phyloP scores from a whole-genome alignment of 2,113 vertebrate genomes.

The Cariama cristata region DNA sequence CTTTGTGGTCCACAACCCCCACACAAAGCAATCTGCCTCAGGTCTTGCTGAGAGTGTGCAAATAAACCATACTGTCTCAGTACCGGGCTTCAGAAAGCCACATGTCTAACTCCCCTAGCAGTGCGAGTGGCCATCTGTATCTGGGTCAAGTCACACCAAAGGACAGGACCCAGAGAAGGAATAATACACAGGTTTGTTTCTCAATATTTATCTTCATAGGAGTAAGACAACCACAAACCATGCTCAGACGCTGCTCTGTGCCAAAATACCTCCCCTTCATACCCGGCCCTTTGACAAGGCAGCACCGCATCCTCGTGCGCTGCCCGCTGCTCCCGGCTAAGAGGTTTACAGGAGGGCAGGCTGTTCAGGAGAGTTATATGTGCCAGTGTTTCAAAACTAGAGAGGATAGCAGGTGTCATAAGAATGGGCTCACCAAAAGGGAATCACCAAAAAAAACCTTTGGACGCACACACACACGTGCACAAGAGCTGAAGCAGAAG shows the following conservation, averaged over 20 bases:
- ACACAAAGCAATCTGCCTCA: constrained; percentile 4
- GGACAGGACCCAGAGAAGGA: not conserved
- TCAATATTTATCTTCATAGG: not conserved
- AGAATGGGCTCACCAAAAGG: not conserved
- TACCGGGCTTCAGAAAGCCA: not conserved
- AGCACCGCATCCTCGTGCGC: accelerated
- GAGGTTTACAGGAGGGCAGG: not conserved
- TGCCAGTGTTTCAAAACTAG: not conserved
- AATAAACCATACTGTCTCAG: not conserved
- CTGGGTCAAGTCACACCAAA: not conserved
- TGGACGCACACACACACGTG: no score
- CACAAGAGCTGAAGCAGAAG: not conserved
- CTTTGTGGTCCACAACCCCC: not conserved
- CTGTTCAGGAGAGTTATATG: accelerated
- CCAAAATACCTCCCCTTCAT: not conserved
- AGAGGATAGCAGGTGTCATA: not conserved
- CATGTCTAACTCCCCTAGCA: not conserved
- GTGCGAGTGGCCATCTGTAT: not conserved
- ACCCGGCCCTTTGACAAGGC: not conserved
- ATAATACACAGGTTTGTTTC: not conserved
- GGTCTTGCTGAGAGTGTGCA: not conserved
- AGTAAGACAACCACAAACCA: not conserved
- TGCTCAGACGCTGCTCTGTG: not conserved
- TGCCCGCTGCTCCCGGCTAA: not conserved
- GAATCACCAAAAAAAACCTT: not conserved